Evolutionary conservation across 2,888 invertebrate genomes (phyloP), one percentile per base, ranked within the genome.

Genomic region (Embidobia sp.): DNA sequence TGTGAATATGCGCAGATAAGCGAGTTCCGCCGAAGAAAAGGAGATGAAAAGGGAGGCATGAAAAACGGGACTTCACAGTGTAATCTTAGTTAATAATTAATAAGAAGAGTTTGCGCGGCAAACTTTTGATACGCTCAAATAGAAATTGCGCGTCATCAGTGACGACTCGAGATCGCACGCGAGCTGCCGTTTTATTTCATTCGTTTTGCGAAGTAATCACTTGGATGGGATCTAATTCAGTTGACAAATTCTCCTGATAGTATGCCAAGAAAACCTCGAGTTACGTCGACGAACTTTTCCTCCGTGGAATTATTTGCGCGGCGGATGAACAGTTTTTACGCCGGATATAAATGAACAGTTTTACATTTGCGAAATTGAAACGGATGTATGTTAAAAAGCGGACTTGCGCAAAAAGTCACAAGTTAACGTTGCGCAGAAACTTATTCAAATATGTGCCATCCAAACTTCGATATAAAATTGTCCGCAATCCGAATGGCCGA

Each of bases 241-340:
- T 61, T 70, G 70, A 69, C 69, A 70, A 67, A 49, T 61, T 59
- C 26, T 18, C 51, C 44, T 70, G 70, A 70, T 70, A 70, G 13
- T 19, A 40, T 19, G 70, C 61, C 59, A 70, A 61, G 70, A 72
- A 72, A 72, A 70, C 44, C 31, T 44, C 19, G 19, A 16, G 16
- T 26, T 15, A 37, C 29, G 46, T 42, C 31, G 53, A 22, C 26
- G 22, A 49, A 53, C 44, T 70, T 70, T 42, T n/a, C 29, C 33
- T 5, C 8, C 7, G n/a, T 7, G 19, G 29, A 61, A 42, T 46
- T 51, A 59, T 70, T 53, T 37, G 51, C 31, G 44, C 51, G 61
- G 42, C 33, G 35, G 55, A 5, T n/a, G 33, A 10, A 18, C 49
- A 59, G 26, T 59, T 69, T 69, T 69, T 59, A 49, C 33, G 10